These are phyloP conservation scores for Burhinus oedicnemus DNA, from an alignment of 2,113 vertebrate species.

Conservation along the genomic window DNA sequence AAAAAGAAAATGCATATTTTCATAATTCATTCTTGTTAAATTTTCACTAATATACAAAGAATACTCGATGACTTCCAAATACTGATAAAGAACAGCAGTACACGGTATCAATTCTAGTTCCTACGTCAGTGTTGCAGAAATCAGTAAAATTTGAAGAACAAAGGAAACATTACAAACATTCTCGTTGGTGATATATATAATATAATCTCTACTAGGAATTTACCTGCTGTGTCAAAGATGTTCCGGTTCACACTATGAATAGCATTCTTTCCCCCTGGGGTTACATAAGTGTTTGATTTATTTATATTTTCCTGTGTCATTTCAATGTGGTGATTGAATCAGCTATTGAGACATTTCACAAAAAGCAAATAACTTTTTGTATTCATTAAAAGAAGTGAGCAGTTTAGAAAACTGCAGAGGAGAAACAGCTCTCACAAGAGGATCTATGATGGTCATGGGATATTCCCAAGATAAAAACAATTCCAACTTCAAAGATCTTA, in stretches of 20 bases:
- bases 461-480: neutral
- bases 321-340: slow-evolving; percentile 5
- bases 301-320: slow-evolving; percentile 1
- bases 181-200: neutral
- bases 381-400: neutral
- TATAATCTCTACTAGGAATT: neutral
- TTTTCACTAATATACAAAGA: neutral
- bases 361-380: neutral
- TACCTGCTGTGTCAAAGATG: neutral
- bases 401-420: neutral
- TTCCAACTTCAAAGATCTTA: neutral
- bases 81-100: neutral
- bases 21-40: neutral
- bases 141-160: neutral
- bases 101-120: neutral
- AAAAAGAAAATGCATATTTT: neutral
- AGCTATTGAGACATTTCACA: neutral
- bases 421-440: neutral
- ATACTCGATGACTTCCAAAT: neutral
- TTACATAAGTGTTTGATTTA: slow-evolving; percentile 32
- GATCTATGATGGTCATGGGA: neutral
- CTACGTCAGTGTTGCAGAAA: neutral
- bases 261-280: neutral
- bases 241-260: neutral
- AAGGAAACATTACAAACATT: neutral